Evolutionary conservation across 1,140 invertebrate genomes (phyloP).

Genomic region (Trachymyrmex cornetzi): DNA sequence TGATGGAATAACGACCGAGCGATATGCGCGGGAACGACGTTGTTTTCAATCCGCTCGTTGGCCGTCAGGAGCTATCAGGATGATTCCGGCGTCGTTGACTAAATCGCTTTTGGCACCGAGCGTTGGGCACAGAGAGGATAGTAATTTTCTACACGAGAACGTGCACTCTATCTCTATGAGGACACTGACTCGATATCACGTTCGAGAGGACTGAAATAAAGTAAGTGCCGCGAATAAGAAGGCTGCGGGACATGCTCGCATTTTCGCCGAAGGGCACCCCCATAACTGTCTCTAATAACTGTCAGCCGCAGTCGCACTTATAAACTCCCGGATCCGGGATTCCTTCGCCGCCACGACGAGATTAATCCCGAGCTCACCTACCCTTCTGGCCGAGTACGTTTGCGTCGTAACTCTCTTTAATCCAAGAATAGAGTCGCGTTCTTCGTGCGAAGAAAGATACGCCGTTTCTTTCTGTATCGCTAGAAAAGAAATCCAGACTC

Average conservation of each 20-base stretch:
- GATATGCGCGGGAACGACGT: slow-evolving; percentile 46
- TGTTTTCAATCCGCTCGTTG: slow-evolving; percentile 63
- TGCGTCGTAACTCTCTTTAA: slow-evolving; percentile 52
- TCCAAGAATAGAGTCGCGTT: slow-evolving; percentile 32
- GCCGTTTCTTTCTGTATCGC: background rate
- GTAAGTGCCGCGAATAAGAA: background rate
- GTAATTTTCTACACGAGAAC: slow-evolving; percentile 51
- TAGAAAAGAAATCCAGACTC: slow-evolving; percentile 2
- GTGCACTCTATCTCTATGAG: slow-evolving; percentile 9
- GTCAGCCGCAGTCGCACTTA: slow-evolving; percentile 67
- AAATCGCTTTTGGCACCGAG: slow-evolving; percentile 60
- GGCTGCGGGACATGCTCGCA: slow-evolving; percentile 27
- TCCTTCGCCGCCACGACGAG: slow-evolving; percentile 48
- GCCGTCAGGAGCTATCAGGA: slow-evolving; percentile 36
- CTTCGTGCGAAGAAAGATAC: slow-evolving; percentile 8
- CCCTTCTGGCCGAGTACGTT: background rate
- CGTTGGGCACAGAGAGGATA: slow-evolving; percentile 43
- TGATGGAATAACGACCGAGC: slow-evolving; percentile 16
- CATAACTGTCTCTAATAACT: slow-evolving; percentile 75
- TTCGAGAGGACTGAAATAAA: slow-evolving; percentile 31
- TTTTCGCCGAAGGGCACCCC: slow-evolving; percentile 59
- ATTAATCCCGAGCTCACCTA: slow-evolving; percentile 74
- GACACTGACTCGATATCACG: slow-evolving; percentile 42
- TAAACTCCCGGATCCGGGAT: slow-evolving; percentile 30
- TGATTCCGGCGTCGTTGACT: slow-evolving; percentile 39